These are phyloP conservation scores for Phylloscopus collybita DNA, from an alignment of 2,797 vertebrate genomes.

Conservation along the genomic window DNA sequence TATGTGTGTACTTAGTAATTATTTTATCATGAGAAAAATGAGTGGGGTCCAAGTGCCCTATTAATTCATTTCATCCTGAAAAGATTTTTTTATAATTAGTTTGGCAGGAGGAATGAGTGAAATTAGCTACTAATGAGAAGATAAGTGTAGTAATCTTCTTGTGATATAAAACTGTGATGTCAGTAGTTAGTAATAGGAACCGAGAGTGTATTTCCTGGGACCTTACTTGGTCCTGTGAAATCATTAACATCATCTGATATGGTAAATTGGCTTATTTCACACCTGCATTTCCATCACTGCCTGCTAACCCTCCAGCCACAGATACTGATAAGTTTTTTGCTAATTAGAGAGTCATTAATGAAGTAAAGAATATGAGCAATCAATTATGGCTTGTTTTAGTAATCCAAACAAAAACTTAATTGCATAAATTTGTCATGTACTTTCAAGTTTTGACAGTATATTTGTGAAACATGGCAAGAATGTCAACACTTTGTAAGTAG, in stretches of 20 bases:
- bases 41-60: constrained; percentile 70
- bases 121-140: constrained; percentile 80
- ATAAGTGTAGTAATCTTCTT: constrained; percentile 76
- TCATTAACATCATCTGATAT: constrained; percentile 72
- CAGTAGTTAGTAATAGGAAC: constrained; percentile 67
- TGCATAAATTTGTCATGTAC: constrained; percentile 65
- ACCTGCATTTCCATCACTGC: constrained; percentile 70
- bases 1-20: constrained; percentile 64
- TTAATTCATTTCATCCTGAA: constrained; percentile 75
- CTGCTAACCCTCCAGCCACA: constrained; percentile 71
- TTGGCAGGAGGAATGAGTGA: constrained; percentile 73
- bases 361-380: constrained; percentile 73
- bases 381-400: constrained; percentile 65
- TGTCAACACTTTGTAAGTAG: constrained; percentile 31
- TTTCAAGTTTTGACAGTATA: constrained; percentile 60
- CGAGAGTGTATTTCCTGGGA: constrained; percentile 66
- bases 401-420: constrained; percentile 69
- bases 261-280: constrained; percentile 75
- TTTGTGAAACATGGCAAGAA: constrained; percentile 58
- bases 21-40: constrained; percentile 66
- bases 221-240: constrained; percentile 65
- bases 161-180: constrained; percentile 71
- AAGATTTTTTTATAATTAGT: constrained; percentile 72
- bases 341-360: constrained; percentile 77
- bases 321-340: constrained; percentile 70